Base-by-base conservation (phyloP, 2,888 invertebrate species). In the Xiphydria camelus region DNA sequence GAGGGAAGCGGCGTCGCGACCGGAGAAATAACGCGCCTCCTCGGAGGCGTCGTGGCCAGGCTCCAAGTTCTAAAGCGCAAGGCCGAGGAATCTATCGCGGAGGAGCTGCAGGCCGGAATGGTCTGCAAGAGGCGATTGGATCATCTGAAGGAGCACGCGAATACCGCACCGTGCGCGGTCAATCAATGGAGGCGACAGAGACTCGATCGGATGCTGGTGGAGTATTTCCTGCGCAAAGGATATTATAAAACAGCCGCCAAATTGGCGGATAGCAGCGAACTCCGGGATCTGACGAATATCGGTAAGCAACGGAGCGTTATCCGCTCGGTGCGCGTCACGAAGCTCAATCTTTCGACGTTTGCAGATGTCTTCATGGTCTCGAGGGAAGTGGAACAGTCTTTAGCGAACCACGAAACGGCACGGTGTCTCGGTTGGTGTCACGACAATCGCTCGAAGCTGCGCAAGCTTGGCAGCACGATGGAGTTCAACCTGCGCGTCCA, bases 371-470 rank as follows among this genome's bases (percentile, higher is more conserved):
- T 91, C 73, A 80, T 85, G 66, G 87, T 87, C 4, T 91, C 90
- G 0, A 83, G 88, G 9, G 89, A 89, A 66, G 91, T 97, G 4
- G 96, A 96, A 72, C 86, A 87, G 49, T 93, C 94, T 52, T 76
- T 98, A 44, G 78, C 83, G 2, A 83, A 83, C 47, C 87, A 85
- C 43, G 92, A 95, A 76, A 95, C 95, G 0, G 80, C 83, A 2
- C 90, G 93, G 71, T 95, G 95, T 73, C 83, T 96, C 47, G 83
- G 88, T 50, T 97, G 97, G 97, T 97, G 97, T 77, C 89, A 92
- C 66, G 97, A 97, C 73, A 96, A 97, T 79, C 89, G 93, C 75
- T 94, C 94, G 22, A 96, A 95, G 73, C 82, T 97, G 51, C 81
- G 95, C 43, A 96, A 96, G 78, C 84, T 96, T 53, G 91, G 92